Percentiles rank a stretch among this genome's conserved stretches.
Evolutionary conservation across 2,797 vertebrate species (phyloP).

Genomic region (Manis pentadactyla): DNA sequence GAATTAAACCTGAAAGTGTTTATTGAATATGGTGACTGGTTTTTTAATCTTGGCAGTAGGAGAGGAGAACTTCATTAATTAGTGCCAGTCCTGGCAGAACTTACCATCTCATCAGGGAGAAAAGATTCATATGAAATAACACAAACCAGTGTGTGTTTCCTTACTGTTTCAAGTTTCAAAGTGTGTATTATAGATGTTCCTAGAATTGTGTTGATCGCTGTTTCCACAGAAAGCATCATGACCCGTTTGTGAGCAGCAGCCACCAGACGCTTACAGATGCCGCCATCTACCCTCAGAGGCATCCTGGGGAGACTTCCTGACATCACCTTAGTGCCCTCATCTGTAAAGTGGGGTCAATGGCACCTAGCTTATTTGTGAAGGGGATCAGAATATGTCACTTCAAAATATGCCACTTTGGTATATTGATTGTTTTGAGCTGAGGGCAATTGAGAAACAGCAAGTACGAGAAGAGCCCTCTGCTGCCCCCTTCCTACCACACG

Average conservation of each 20-base stretch:
- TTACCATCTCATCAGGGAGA: not conserved
- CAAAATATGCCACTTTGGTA: not conserved
- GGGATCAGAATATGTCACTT: not conserved
- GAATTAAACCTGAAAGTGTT: not conserved
- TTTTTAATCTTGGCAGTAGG: not conserved
- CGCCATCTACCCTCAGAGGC: not conserved
- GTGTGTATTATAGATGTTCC: not conserved
- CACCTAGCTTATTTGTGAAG: not conserved
- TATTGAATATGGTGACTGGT: not conserved
- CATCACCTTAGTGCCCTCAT: not conserved
- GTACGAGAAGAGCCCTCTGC: not conserved
- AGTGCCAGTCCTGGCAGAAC: not conserved
- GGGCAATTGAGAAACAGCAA: not conserved
- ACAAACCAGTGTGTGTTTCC: not conserved
- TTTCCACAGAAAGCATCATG: not conserved
- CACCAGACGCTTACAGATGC: not conserved
- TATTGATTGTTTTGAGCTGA: not conserved
- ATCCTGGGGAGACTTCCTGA: not conserved
- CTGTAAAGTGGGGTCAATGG: not conserved
- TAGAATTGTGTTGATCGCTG: not conserved
- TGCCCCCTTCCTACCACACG: not conserved
- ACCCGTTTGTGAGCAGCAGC: not conserved
- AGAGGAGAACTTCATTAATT: not conserved
- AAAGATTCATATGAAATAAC: not conserved
- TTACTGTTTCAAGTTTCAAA: not conserved